A percentile compares a stretch with the other conserved stretches of the same genome.
Evolutionary conservation across 2,113 vertebrate species (phyloP).

Genomic region (Anarhynchus alexandrinus): DNA sequence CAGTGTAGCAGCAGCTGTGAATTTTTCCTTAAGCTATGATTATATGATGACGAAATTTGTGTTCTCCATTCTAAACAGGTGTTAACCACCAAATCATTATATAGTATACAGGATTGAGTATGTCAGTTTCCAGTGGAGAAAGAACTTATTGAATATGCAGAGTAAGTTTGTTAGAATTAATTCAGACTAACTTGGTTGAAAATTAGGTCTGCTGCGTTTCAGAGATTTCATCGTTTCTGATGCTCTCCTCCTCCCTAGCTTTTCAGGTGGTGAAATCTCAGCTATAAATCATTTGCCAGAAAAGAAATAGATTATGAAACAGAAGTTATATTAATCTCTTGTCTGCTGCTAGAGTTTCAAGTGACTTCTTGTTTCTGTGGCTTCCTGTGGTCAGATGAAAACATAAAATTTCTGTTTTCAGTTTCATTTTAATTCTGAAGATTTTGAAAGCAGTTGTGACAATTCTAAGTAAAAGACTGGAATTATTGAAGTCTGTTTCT

Average conservation of each 20-base stretch:
- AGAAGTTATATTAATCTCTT: not conserved
- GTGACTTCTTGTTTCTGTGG: not conserved
- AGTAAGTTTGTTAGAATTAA: not conserved
- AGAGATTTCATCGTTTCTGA: not conserved
- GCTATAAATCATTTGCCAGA: not conserved
- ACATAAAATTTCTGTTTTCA: not conserved
- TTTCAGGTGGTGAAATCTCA: not conserved
- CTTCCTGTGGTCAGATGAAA: conserved; percentile 17
- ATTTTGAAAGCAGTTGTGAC: not conserved
- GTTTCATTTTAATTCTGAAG: not conserved
- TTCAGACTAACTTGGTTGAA: not conserved
- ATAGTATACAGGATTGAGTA: not conserved
- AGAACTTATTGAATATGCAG: not conserved
- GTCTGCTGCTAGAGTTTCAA: not conserved
- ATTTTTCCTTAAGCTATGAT: not conserved
- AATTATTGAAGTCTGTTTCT: not conserved
- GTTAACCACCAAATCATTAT: not conserved
- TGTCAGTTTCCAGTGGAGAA: not conserved
- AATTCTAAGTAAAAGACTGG: not conserved
- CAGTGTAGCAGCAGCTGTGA: not conserved
- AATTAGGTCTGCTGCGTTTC: not conserved
- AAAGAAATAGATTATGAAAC: not conserved
- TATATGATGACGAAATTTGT: not conserved
- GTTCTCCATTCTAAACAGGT: not conserved
- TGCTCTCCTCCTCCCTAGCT: not conserved